Conservation (phyloP, 1,140 invertebrate genomes). For the Heliothis virescens region DNA sequence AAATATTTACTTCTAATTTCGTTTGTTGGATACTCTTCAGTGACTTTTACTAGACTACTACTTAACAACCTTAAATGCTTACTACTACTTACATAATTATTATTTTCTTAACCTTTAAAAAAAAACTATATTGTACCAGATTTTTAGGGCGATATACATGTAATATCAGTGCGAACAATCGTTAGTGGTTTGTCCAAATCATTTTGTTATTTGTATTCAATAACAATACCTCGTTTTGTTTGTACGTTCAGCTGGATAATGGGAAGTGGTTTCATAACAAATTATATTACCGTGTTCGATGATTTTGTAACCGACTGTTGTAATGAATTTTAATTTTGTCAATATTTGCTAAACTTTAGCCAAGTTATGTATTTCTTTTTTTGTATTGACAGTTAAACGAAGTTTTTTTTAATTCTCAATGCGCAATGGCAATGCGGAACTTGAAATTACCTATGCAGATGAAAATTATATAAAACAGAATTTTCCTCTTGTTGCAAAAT, state of each 20-base stretch:
- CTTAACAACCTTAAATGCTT: too few relatives aligned
- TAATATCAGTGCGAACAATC: not conserved
- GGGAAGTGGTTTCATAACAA: not conserved
- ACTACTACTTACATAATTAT: too few relatives aligned
- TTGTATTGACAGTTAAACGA: too few relatives aligned
- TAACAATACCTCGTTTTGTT: not conserved
- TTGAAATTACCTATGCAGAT: too few relatives aligned
- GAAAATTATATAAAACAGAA: too few relatives aligned
- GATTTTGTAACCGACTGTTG: not conserved
- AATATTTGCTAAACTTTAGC: not conserved
- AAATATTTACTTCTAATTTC: too few relatives aligned
- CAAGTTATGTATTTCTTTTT: not conserved
- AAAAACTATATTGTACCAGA: too few relatives aligned
- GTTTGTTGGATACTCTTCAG: too few relatives aligned
- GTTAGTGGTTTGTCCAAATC: not conserved
- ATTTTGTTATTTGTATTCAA: slow-evolving; percentile 8
- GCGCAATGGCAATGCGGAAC: too few relatives aligned
- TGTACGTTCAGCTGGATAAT: not conserved
- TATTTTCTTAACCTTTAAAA: too few relatives aligned
- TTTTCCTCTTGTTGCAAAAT: not conserved
- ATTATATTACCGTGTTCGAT: not conserved
- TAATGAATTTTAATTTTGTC: not conserved
- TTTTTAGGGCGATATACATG: not conserved
- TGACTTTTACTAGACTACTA: too few relatives aligned
- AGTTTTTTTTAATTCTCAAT: too few relatives aligned